Evolutionary conservation across 2,888 invertebrate genomes (phyloP), one percentile per base, ranked within the genome.

Genomic region (Steinernema scapterisci): DNA sequence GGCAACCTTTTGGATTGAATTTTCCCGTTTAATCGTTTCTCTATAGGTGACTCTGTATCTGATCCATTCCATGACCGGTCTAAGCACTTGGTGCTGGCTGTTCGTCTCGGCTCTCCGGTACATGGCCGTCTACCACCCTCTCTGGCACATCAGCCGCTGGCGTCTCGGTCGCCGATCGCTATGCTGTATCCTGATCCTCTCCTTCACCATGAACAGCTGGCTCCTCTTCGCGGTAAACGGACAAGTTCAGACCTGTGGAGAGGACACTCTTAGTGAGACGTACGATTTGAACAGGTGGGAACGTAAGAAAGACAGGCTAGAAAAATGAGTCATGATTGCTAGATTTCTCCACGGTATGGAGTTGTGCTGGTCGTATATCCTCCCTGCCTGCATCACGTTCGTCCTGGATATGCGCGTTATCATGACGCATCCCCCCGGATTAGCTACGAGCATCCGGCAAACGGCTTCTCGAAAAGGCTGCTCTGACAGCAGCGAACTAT

Each of bases 71-170:
- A 72, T 78, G 74, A 78, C 79, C 25, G 76, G 74, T 21, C 78
- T 78, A 45, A 75, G 75, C 54, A 78, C 79, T 0, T 78, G 79
- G 79, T 79, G 79, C 72, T 78, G 79, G 79, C 73, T 78, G 52
- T 78, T 79, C 46, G 73, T 78, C 27, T 78, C 79, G 23, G 78
- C 79, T 16, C 45, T 79, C 11, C 73, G 79, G 16, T 78, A 78
- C 74, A 78, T 78, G 71, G 79, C 79, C 45, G 79, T 78, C 54
- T 78, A 78, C 54, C 79, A 78, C 51, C 79, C 79, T 19, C 46
- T 78, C 21, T 78, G 79, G 79, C 75, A 79, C 44, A 75, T 74
- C 52, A 79, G 72, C 16, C 27, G 76, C 7, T 78, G 74, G 63
- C 54, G 63, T 43, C 63, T 78, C 19, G 79, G 79, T 13, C 44